Evolutionary conservation across 2,888 invertebrate genomes (phyloP).

Genomic region (Dryadula phaetusa): DNA sequence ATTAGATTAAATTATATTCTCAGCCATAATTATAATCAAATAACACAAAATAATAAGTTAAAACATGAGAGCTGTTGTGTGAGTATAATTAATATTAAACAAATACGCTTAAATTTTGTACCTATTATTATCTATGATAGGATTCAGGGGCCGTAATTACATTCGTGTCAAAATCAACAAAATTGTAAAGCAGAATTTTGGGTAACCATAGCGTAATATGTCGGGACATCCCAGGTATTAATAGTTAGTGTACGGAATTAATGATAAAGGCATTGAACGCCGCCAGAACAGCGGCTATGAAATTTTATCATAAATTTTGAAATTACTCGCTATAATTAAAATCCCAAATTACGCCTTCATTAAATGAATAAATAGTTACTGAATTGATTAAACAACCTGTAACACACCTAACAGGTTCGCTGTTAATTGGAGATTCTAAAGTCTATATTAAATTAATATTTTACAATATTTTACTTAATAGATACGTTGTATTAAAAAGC

Average conservation of each 20-base stretch:
- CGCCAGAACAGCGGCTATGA: slow-evolving; percentile 2
- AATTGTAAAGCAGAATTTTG: neutral
- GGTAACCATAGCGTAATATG: neutral
- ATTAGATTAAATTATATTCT: neutral
- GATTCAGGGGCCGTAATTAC: slow-evolving; percentile 1
- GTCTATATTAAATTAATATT: neutral
- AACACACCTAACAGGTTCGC: neutral
- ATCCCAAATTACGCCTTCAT: slow-evolving; percentile 7
- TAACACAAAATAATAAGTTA: neutral
- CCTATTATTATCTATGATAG: slow-evolving; percentile 3
- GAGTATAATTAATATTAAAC: slow-evolving; percentile 4
- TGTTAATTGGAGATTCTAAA: neutral
- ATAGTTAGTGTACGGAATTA: slow-evolving; percentile 12
- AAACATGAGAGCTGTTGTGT: neutral
- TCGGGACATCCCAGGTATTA: neutral
- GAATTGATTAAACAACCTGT: neutral
- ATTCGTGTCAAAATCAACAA: slow-evolving; percentile 2
- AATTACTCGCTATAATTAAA: slow-evolving; percentile 9
- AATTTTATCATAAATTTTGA: slow-evolving; percentile 5
- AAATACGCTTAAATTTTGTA: neutral
- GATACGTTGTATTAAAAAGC: too few relatives aligned
- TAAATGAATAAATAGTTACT: neutral
- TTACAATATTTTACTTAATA: neutral
- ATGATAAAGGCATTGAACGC: neutral
- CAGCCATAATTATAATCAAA: neutral